These are phyloP conservation scores for Tympanoctomys barrerae DNA, from an alignment of 2,797 vertebrate species.

Conservation along the genomic window DNA sequence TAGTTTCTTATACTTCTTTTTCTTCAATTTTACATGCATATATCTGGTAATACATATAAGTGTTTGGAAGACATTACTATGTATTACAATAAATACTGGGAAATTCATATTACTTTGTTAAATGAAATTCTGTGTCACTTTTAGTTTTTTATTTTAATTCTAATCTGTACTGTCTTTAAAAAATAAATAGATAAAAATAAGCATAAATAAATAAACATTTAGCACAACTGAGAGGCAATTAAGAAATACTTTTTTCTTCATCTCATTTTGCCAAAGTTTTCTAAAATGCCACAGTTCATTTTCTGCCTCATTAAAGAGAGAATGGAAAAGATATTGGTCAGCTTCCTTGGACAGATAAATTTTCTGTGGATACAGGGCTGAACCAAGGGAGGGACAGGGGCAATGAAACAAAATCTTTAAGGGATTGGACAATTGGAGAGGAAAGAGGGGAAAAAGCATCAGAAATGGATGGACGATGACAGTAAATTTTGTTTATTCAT, in stretches of 20 bases:
- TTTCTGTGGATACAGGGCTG: background rate
- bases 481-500: constrained; percentile 23
- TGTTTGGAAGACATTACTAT: too few relatives aligned
- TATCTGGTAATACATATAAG: too few relatives aligned
- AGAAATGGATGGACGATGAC: background rate
- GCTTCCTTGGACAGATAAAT: background rate
- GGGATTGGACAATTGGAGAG: background rate
- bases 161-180: too few relatives aligned
- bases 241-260: background rate
- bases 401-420: background rate
- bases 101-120: too few relatives aligned
- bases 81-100: too few relatives aligned
- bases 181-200: too few relatives aligned
- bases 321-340: background rate
- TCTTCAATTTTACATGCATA: too few relatives aligned
- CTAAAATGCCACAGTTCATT: constrained; percentile 21
- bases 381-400: background rate
- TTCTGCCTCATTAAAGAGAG: constrained; percentile 13
- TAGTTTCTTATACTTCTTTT: too few relatives aligned
- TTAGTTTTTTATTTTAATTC: too few relatives aligned
- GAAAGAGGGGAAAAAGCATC: background rate
- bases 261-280: constrained; percentile 51
- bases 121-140: too few relatives aligned
- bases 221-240: background rate
- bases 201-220: constrained; percentile 2